Evolutionary conservation across 2,797 vertebrate species (phyloP).

Genomic region (Anisognathus igniventris): DNA sequence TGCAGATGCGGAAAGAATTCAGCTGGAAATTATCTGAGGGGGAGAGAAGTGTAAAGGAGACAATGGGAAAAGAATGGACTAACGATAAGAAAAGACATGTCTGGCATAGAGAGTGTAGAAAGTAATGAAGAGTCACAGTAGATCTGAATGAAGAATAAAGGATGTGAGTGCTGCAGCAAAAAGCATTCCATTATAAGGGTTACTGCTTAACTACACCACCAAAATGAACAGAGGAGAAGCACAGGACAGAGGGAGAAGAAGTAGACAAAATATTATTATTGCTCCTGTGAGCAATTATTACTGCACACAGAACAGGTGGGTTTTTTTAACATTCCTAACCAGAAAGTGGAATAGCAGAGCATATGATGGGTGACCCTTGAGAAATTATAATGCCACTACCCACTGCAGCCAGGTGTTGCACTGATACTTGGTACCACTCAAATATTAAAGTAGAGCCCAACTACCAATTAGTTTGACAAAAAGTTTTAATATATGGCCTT

Average conservation of each 20-base stretch:
- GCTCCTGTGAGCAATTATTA: neutral
- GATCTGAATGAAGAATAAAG: neutral
- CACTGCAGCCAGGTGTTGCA: neutral
- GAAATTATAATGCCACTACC: neutral
- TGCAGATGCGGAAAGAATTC: neutral
- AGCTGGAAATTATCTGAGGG: neutral
- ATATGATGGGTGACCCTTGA: neutral
- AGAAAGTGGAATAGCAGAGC: neutral
- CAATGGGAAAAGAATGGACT: neutral
- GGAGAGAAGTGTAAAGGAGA: neutral
- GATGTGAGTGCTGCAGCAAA: neutral
- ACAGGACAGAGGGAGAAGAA: neutral
- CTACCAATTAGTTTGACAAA: neutral
- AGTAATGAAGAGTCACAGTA: neutral
- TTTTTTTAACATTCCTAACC: neutral
- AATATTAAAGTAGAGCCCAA: neutral
- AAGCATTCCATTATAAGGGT: neutral
- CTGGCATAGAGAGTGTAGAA: neutral
- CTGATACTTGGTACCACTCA: neutral
- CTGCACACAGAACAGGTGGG: accelerated
- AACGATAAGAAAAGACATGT: neutral
- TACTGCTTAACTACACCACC: neutral
- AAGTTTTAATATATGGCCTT: neutral
- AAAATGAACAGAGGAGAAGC: neutral
- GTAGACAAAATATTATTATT: neutral